Evolutionary conservation across 2,888 invertebrate genomes (phyloP), one percentile per base, ranked within the genome.

Genomic region (Deilephila elpenor): DNA sequence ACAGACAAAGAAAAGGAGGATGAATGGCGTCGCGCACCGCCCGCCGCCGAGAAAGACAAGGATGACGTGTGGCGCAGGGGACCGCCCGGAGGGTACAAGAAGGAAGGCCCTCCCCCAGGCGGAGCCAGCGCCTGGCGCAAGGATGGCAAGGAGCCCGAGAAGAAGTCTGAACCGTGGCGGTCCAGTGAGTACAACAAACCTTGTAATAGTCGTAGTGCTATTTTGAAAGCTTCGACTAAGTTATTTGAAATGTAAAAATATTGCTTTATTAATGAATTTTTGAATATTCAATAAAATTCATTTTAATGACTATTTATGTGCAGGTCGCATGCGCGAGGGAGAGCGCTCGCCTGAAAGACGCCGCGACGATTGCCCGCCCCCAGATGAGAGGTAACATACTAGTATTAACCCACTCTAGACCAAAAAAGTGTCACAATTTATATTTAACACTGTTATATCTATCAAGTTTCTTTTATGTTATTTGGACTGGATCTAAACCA

Each of bases 111-210:
- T 53, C 67, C 62, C 32, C 82, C 75, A 0, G 77, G 77, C 71
- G 83, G 75, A 37, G 82, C 75, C 0, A 77, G 77, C 72, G 83
- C 75, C 44, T 83, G 85, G 83, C 78, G 86, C 72, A 76, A 82
- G 71, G 74, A 75, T 0, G 78, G 81, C 59, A 85, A 86, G 81
- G 86, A 84, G 73, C 83, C 84, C 6, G 89, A 82, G 83, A 90
- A 86, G 85, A 91, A 87, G 83, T 75, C 86, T 37, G 88, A 88
- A 53, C 81, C 86, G 4, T 91, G 91, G 91, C 79, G 91, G 29
- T 76, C 88, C n/a, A 79, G 92, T 93, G 8, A 86, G 89, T 83
- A 60, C 0, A 32, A 32, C n/a, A 5, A 4, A 32, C 5, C 32
- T 32, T 29, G 14, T 37, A 37, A 8, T 8, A 7, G 37, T 37